phyloP scores from a whole-genome alignment of 64 coral and sea anemone species.

The Exaiptasia diaphana region DNA sequence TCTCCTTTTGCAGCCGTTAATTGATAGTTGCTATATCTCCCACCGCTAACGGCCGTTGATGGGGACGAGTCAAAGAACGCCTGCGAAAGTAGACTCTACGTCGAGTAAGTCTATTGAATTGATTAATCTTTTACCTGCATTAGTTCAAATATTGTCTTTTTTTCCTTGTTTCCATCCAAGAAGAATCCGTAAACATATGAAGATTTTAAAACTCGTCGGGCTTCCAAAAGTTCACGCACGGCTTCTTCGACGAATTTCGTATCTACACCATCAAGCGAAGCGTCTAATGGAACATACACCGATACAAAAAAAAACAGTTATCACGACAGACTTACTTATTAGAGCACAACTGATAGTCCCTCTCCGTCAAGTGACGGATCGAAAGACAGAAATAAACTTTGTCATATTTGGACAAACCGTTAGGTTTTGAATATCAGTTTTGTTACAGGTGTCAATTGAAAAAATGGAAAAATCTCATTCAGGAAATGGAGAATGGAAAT shows the following conservation, averaged over 20 bases:
- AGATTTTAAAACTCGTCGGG: conserved; percentile 72
- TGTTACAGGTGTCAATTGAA: too few relatives aligned
- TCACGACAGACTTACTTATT: not conserved
- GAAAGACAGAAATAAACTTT: not conserved
- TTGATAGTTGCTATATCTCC: too few relatives aligned
- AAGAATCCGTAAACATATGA: conserved; percentile 91
- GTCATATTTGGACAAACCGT: too few relatives aligned
- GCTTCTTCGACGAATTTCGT: conserved; percentile 89
- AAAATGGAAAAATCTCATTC: too few relatives aligned
- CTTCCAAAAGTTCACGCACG: conserved; percentile 64
- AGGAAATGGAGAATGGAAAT: too few relatives aligned
- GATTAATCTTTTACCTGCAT: conserved; percentile 66
- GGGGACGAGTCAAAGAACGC: too few relatives aligned
- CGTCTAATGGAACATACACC: conserved; percentile 15
- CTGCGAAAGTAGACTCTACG: too few relatives aligned
- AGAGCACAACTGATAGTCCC: too few relatives aligned
- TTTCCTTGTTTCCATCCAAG: conserved; percentile 71
- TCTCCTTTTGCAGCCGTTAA: too few relatives aligned
- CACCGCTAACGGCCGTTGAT: too few relatives aligned
- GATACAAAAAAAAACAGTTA: not conserved
- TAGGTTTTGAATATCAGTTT: too few relatives aligned
- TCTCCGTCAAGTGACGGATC: not conserved
- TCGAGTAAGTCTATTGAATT: too few relatives aligned
- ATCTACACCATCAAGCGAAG: conserved; percentile 56
- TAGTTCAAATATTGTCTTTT: conserved; percentile 91